Percentiles rank a stretch among this genome's conserved stretches.
Conservation (phyloP, 2,888 invertebrate species). For the Rhamphomyia laevipes region DNA sequence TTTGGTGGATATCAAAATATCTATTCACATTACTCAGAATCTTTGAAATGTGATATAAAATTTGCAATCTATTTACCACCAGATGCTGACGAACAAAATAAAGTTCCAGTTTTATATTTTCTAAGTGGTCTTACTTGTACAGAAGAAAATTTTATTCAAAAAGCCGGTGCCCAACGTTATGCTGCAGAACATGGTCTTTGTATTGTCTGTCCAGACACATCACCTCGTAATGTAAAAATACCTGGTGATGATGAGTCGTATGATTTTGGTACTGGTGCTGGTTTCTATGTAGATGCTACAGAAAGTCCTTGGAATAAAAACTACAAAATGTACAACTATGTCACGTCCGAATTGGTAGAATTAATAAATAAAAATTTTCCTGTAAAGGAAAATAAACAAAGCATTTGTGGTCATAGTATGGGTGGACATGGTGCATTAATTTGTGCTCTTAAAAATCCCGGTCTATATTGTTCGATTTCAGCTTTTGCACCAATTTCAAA, state of each 20-base stretch:
- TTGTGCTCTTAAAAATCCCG: constrained; percentile 82
- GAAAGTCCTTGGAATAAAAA: constrained; percentile 84
- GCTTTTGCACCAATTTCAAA: constrained; percentile 94
- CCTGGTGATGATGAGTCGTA: constrained; percentile 84
- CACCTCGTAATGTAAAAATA: constrained; percentile 80
- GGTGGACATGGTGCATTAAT: constrained; percentile 95
- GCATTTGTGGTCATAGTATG: constrained; percentile 89
- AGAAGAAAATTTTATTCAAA: constrained; percentile 91
- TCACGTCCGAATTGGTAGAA: constrained; percentile 74
- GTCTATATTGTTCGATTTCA: constrained; percentile 75
- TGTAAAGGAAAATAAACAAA: constrained; percentile 45
- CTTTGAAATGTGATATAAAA: constrained; percentile 80
- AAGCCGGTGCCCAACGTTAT: constrained; percentile 86
- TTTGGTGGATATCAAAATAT: constrained; percentile 78
- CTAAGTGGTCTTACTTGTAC: constrained; percentile 87
- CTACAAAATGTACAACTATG: constrained; percentile 91
- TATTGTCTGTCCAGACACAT: constrained; percentile 91
- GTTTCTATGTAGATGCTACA: constrained; percentile 90
- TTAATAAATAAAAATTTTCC: constrained; percentile 67
- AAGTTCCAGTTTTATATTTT: constrained; percentile 78
- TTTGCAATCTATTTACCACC: constrained; percentile 87
- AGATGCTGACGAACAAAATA: constrained; percentile 37
- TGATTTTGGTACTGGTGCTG: constrained; percentile 93
- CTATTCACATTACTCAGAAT: constrained; percentile 36
- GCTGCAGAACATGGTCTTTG: constrained; percentile 78